Evolutionary conservation across 1,140 invertebrate genomes (phyloP).

Genomic region (Mercenaria mercenaria): DNA sequence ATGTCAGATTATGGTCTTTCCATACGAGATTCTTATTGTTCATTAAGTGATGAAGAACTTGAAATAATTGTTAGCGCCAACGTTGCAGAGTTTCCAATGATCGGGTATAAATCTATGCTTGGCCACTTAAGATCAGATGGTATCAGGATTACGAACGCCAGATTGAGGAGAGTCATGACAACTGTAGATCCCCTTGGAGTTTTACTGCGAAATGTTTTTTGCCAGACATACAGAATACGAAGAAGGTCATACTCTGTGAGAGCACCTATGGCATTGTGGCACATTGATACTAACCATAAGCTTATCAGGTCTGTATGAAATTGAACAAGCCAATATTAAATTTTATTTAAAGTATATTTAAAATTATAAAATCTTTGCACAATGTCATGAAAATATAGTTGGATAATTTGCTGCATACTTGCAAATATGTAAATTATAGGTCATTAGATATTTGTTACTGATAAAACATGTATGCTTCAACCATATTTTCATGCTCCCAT

Average conservation of each 20-base stretch:
- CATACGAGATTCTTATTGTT: constrained; percentile 34
- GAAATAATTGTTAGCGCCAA: constrained; percentile 8
- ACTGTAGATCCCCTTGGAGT: constrained; percentile 40
- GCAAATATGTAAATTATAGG: constrained; percentile 25
- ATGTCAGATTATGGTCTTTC: constrained; percentile 40
- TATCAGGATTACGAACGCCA: constrained; percentile 35
- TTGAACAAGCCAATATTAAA: constrained; percentile 20
- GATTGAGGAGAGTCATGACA: constrained; percentile 32
- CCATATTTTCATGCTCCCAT: constrained; percentile 8
- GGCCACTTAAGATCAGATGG: constrained; percentile 35
- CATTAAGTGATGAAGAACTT: constrained; percentile 46
- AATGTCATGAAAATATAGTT: neutral
- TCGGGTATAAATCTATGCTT: constrained; percentile 27
- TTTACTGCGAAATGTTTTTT: constrained; percentile 45
- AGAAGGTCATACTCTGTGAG: constrained; percentile 38
- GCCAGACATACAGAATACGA: constrained; percentile 44
- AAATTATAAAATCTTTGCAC: constrained; percentile 11
- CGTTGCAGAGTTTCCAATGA: constrained; percentile 15
- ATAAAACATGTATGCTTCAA: constrained; percentile 11
- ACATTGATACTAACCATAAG: constrained; percentile 46
- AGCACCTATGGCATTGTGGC: constrained; percentile 38
- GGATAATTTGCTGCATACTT: neutral
- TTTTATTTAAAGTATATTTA: constrained; percentile 7
- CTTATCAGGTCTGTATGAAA: constrained; percentile 44
- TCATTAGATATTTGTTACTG: constrained; percentile 6